Base-by-base conservation (phyloP, 1,140 invertebrate species). In the Drosophila seguyi region DNA sequence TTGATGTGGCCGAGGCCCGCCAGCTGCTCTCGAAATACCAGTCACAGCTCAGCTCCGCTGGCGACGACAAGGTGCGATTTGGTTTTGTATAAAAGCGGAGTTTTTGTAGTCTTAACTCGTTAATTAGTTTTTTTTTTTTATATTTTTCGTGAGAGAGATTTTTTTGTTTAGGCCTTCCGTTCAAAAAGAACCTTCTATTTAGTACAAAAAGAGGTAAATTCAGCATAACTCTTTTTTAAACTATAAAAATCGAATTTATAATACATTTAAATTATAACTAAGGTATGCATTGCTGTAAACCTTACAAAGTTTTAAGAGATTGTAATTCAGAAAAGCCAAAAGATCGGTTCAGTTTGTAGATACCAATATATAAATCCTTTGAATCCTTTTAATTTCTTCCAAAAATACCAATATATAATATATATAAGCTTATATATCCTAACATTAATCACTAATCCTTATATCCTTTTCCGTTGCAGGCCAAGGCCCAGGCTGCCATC, bases 401-500 rank as follows among this genome's bases (percentile, higher is more conserved):
- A 0, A 6, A 11, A 7, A 22, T 22, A 7, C 20, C 13, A 45
- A 6, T 14, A 0, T 22, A 45, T 8, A 47, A 16, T 8, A 10
- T 25, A 25, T 25, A 10, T 25, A 47, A 25, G 6, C 8, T n/a
- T 48, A 0, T 29, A 0, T 6, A 29, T 31, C 10, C n/a, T 31
- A 0, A 31, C 31, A 22, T 14, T 20, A 27, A 53, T 22, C 10
- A 8, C 11, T 44, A n/a, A 14, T 11, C 6, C 11, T 6, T 10
- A 4, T 41, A 36, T 60, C 22, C 41, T 27, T 42, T 22, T 48
- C 11, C 71, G 50, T 59, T 94, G 93, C 57, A 95, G 95, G 97
- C 96, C 22, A 98, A 97, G 93, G 98, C 98, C 27, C 97, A 98
- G 94, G 98, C 98, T 60, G 95, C 96, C 75, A 99, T 99, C 91